Base-by-base conservation (phyloP, 2,888 invertebrate species). In the Agonopterix arenella region DNA sequence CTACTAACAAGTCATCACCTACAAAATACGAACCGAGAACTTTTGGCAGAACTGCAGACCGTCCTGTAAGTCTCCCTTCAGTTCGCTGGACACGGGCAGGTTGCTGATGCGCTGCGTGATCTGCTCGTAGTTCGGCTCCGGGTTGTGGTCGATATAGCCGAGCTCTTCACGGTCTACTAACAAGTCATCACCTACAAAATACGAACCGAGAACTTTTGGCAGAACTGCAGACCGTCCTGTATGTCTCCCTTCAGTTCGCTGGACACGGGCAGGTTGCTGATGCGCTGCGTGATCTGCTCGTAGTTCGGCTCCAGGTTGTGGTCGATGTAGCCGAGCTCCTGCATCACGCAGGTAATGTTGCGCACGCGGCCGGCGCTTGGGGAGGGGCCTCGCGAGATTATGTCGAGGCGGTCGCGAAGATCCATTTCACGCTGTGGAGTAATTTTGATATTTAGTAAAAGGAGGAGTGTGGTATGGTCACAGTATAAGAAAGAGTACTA, bases 341-440 rank as follows among this genome's bases (percentile, higher is more conserved):
- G 93, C 93, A 93, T 93, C 40, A 93, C 92, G 70, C 93, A 93
- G 0, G 93, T 93, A 18, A 93, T 91, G 75, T 93, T 93, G 56
- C 86, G 80, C 1, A 90, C 86, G 59, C 90, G 90, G 2, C 89
- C 89, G 8, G 43, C 43, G 4, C 89, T 89, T 28, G 60, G 63
- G 56, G 90, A 79, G 5, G 85, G 73, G 9, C 88, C 84, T 0
- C 90, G 83, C 4, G 91, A 89, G 60, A 92, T 76, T 9, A 90
- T 73, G 55, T 93, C 93, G 37, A 93, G 70, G 44, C 92, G 92
- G n/a, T 90, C 90, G 56, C 90, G 89, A 7, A 92, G 76, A 58
- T 92, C 92, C 71, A 93, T 80, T 52, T 92, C 90, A 43, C 93
- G 89, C 92, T 93, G 73, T 28, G 44, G 42, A 38, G n/a, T 1